These are phyloP conservation scores for Zaprionus tsacasi DNA, from an alignment of 1,140 invertebrate genomes.

Conservation along the genomic window DNA sequence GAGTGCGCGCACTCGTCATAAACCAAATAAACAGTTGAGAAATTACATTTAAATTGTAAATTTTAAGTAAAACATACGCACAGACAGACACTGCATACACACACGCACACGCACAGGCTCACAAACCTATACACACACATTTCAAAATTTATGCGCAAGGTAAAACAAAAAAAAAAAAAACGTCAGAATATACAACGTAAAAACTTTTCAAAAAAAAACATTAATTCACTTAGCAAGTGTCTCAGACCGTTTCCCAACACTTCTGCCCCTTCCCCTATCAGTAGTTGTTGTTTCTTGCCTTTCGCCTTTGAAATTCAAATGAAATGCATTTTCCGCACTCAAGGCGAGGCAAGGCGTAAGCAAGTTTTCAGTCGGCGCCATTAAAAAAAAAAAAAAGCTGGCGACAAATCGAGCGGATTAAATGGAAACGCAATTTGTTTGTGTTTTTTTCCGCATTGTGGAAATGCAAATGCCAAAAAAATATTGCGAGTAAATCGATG, in stretches of 20 bases:
- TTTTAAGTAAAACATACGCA: conserved; percentile 58
- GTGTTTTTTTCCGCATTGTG: not conserved
- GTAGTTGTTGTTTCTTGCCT: conserved; percentile 15
- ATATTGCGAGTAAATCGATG: conserved; percentile 23
- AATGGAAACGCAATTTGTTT: conserved; percentile 42
- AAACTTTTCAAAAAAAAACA: conserved; percentile 46
- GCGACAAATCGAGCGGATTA: conserved; percentile 54
- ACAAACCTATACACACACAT: conserved; percentile 6
- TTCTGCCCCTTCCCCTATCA: not conserved
- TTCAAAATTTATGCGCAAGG: conserved; percentile 59
- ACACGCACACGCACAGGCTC: conserved; percentile 19
- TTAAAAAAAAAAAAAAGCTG: conserved; percentile 34
- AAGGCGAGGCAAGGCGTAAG: conserved; percentile 40
- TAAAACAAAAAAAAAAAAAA: conserved; percentile 32
- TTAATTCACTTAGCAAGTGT: conserved; percentile 64
- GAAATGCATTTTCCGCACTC: conserved; percentile 34
- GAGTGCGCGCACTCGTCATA: conserved; percentile 67
- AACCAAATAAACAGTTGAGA: conserved; percentile 76
- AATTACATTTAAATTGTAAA: conserved; percentile 81
- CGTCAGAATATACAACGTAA: conserved; percentile 41
- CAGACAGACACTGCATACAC: conserved; percentile 15
- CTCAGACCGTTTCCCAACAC: conserved; percentile 13
- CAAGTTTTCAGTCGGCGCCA: conserved; percentile 44
- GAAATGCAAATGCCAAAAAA: conserved; percentile 26
- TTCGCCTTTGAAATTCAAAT: conserved; percentile 42